Evolutionary conservation across 2,797 vertebrate genomes (phyloP).

Genomic region (Cryptoblepharus egeriae): DNA sequence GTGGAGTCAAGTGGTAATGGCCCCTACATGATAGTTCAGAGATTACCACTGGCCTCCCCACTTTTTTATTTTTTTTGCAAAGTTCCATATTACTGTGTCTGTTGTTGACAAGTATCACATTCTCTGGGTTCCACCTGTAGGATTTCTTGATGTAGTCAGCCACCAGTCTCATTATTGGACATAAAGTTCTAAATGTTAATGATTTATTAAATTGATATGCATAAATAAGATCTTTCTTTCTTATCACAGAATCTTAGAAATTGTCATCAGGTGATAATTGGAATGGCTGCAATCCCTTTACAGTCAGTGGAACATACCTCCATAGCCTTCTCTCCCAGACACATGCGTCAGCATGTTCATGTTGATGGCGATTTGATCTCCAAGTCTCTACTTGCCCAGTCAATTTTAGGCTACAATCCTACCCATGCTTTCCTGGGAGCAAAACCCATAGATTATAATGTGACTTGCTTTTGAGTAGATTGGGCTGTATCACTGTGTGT

Average conservation of each 20-base stretch:
- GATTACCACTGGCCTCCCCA: too few relatives aligned
- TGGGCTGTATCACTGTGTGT: not conserved
- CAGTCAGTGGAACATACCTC: conserved; percentile 52
- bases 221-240: conserved; percentile 66
- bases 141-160: conserved; percentile 25
- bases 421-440: too few relatives aligned
- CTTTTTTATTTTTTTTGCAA: too few relatives aligned
- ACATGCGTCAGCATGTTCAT: conserved; percentile 37
- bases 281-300: conserved; percentile 61
- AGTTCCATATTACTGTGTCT: not conserved
- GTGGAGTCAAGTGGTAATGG: too few relatives aligned
- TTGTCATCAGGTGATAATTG: conserved; percentile 68
- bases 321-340: conserved; percentile 46
- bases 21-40: too few relatives aligned
- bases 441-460: too few relatives aligned
- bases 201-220: conserved; percentile 59
- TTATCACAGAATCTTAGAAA: conserved; percentile 68
- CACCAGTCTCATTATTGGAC: conserved; percentile 55
- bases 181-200: conserved; percentile 61
- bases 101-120: not conserved
- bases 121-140: conserved; percentile 20
- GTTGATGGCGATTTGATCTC: conserved; percentile 64
- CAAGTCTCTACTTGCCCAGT: conserved; percentile 29
- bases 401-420: not conserved
- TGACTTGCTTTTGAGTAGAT: too few relatives aligned